Percentiles rank a stretch among this genome's conserved stretches.
Conservation (phyloP, 2,113 vertebrate genomes). For the Chaenocephalus aceratus region DNA sequence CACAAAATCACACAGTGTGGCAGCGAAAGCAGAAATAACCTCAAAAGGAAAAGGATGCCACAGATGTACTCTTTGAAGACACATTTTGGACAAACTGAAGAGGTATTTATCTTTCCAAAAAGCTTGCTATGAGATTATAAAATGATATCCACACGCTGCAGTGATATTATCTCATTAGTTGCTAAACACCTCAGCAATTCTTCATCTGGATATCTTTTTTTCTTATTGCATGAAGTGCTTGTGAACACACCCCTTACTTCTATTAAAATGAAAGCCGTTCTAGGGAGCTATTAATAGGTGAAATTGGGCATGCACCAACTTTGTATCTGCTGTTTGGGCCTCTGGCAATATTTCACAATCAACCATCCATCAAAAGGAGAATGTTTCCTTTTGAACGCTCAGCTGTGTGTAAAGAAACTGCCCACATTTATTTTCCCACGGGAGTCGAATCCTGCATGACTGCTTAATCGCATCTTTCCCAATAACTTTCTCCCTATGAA, state of each 20-base stretch:
- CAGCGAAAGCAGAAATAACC: conserved; percentile 1
- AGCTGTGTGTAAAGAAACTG: not conserved
- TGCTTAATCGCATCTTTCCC: conserved; percentile 41
- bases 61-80: not conserved
- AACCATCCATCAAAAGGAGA: not conserved
- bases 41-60: not conserved
- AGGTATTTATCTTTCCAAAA: not conserved
- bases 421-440: conserved; percentile 65
- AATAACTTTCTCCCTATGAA: conserved; percentile 42
- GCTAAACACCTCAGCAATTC: conserved; percentile 6
- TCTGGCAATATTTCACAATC: conserved; percentile 42
- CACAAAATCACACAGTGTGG: not conserved
- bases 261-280: not conserved
- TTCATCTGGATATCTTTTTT: not conserved
- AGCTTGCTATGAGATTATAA: not conserved
- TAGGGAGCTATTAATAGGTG: not conserved
- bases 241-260: not conserved
- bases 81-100: not conserved
- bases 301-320: conserved; percentile 9
- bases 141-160: not conserved
- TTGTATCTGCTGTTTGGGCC: conserved; percentile 31
- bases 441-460: conserved; percentile 57
- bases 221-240: not conserved
- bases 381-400: not conserved
- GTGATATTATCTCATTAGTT: conserved; percentile 1